Percentiles rank a stretch among this genome's conserved stretches.
Evolutionary conservation across 2,113 vertebrate genomes (phyloP).

Genomic region (Heterotis niloticus): DNA sequence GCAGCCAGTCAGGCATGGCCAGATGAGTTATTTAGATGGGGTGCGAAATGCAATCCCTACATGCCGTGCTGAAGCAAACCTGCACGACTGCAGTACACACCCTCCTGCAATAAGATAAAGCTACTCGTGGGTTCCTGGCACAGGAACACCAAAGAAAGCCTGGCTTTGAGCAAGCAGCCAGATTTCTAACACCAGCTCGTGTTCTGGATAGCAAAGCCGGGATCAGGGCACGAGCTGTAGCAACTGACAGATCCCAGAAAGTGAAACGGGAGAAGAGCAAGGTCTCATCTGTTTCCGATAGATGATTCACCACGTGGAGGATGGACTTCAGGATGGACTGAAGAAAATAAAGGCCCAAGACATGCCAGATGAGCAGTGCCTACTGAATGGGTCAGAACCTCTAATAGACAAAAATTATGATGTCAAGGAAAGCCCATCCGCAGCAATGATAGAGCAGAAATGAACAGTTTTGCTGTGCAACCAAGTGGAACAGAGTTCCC

Average conservation of each 20-base stretch:
- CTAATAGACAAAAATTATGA: too few relatives aligned
- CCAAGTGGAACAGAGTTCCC: not conserved
- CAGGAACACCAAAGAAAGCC: not conserved
- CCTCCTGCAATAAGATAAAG: not conserved
- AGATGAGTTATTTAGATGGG: conserved; percentile 13
- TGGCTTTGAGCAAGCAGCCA: too few relatives aligned
- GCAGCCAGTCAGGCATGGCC: conserved; percentile 16
- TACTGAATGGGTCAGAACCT: not conserved
- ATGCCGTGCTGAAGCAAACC: not conserved
- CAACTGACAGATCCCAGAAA: too few relatives aligned
- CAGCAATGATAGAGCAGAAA: not conserved
- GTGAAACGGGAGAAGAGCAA: not conserved
- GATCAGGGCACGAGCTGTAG: too few relatives aligned
- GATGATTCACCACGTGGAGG: conserved; percentile 8
- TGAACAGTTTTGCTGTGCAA: not conserved
- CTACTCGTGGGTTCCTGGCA: not conserved
- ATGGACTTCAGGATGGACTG: not conserved
- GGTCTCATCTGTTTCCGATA: not conserved
- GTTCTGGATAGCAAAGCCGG: too few relatives aligned
- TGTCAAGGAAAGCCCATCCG: too few relatives aligned
- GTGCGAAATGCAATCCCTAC: not conserved
- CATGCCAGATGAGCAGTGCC: not conserved
- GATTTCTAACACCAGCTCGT: too few relatives aligned
- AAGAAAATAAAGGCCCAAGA: not conserved
- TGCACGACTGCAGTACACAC: not conserved